phyloP scores from a whole-genome alignment of 2,888 invertebrate species.

The Tanytarsus gracilentus region DNA sequence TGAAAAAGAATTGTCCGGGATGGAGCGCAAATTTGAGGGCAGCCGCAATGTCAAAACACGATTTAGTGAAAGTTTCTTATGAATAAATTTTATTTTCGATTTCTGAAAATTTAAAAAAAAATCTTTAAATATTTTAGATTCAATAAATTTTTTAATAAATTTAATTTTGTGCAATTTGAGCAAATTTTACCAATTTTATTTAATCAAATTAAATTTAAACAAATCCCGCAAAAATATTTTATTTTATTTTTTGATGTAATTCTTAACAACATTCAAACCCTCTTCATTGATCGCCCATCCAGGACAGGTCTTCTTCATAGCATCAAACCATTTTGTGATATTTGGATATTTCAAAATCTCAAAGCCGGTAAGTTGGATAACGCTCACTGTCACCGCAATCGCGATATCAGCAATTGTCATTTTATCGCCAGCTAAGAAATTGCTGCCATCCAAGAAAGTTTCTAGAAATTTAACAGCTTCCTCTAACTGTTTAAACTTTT shows the following conservation, averaged over 20 bases:
- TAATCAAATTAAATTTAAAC: neutral
- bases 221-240: neutral
- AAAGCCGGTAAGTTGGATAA: slow-evolving; percentile 52
- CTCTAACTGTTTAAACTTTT: slow-evolving; percentile 53
- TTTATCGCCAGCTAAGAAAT: slow-evolving; percentile 55
- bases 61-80: neutral
- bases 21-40: slow-evolving; percentile 2
- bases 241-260: neutral
- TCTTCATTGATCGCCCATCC: slow-evolving; percentile 5
- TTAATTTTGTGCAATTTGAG: neutral
- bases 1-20: slow-evolving; percentile 2
- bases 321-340: slow-evolving; percentile 18
- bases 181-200: neutral
- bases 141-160: neutral
- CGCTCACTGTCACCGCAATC: slow-evolving; percentile 54
- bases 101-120: neutral
- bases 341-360: slow-evolving; percentile 45
- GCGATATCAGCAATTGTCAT: slow-evolving; percentile 64
- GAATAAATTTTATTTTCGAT: neutral
- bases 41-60: neutral
- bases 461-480: slow-evolving; percentile 56
- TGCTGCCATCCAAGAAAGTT: slow-evolving; percentile 53
- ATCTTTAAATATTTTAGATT: neutral
- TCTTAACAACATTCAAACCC: neutral
- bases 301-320: neutral